phyloP scores from a whole-genome alignment of 2,888 invertebrate species.

The Dendrolimus houi region DNA sequence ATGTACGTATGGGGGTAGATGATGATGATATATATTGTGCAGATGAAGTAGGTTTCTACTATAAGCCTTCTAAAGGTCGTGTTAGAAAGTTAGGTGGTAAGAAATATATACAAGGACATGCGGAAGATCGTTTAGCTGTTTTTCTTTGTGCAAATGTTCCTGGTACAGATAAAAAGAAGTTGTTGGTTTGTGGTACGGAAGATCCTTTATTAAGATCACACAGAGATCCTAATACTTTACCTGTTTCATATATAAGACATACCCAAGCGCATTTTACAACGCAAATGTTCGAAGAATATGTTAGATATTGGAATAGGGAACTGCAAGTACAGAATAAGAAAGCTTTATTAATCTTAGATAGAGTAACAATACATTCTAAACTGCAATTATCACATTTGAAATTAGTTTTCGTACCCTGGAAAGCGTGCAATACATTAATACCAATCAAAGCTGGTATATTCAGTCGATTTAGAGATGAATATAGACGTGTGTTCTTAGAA shows the following conservation, averaged over 20 bases:
- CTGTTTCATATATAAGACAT: slow-evolving; percentile 35
- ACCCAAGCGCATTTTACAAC: slow-evolving; percentile 36
- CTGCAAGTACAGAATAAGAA: slow-evolving; percentile 22
- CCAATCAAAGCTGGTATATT: slow-evolving; percentile 37
- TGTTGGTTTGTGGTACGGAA: slow-evolving; percentile 35
- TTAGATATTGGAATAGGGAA: slow-evolving; percentile 34
- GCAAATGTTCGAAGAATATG: slow-evolving; percentile 36
- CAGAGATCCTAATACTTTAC: slow-evolving; percentile 29
- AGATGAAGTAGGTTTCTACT: slow-evolving; percentile 37
- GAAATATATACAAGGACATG: slow-evolving; percentile 36
- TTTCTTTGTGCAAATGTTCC: slow-evolving; percentile 35
- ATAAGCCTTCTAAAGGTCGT: slow-evolving; percentile 36
- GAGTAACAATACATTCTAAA: slow-evolving; percentile 39
- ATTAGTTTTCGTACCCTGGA: slow-evolving; percentile 39
- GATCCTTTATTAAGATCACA: slow-evolving; percentile 31
- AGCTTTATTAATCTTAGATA: slow-evolving; percentile 29
- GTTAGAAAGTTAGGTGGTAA: slow-evolving; percentile 33
- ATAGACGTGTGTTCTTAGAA: slow-evolving; percentile 25
- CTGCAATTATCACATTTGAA: slow-evolving; percentile 32
- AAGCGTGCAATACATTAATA: slow-evolving; percentile 30
- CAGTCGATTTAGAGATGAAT: slow-evolving; percentile 28
- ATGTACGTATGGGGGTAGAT: slow-evolving; percentile 24
- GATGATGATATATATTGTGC: slow-evolving; percentile 39
- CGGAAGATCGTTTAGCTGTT: slow-evolving; percentile 31
- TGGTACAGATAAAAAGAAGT: slow-evolving; percentile 31